A percentile compares a stretch with the other conserved stretches of the same genome.
Conservation (phyloP, 2,113 vertebrate species). For the Numida meleagris region DNA sequence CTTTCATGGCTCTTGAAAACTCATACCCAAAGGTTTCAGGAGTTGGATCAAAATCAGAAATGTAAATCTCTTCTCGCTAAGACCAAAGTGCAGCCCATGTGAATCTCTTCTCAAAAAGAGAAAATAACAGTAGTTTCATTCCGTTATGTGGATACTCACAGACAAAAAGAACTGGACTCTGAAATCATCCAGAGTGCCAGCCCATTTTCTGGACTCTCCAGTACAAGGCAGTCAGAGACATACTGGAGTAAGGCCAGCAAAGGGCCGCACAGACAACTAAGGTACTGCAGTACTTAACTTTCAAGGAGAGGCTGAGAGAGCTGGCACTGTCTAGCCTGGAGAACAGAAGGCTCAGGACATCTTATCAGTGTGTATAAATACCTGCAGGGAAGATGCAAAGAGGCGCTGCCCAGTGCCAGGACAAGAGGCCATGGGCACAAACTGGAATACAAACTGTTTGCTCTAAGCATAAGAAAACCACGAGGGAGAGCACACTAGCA, state of each 20-base stretch:
- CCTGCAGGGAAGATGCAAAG: not conserved
- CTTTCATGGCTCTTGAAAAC: not conserved
- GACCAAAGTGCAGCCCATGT: not conserved
- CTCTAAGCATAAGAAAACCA: not conserved
- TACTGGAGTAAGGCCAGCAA: not conserved
- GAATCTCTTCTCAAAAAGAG: not conserved
- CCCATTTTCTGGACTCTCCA: not conserved
- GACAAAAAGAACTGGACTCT: not conserved
- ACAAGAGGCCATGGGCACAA: not conserved
- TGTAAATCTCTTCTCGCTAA: not conserved
- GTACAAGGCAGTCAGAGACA: not conserved
- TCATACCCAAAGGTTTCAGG: not conserved
- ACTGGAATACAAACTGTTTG: not conserved
- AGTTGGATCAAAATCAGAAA: not conserved
- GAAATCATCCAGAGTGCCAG: fast-evolving
- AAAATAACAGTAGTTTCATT: not conserved
- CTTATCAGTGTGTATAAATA: not conserved
- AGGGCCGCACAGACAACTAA: not conserved
- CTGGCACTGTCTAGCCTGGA: not conserved
- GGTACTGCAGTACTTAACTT: not conserved
- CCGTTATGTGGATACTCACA: not conserved
- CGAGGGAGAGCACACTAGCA: not conserved
- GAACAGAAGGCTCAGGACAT: not conserved
- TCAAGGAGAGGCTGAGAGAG: not conserved
- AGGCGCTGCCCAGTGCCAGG: not conserved